A percentile compares a stretch with the other conserved stretches of the same genome.
Conservation (phyloP, 1,140 invertebrate genomes). For the Agraylea sexmaculata region DNA sequence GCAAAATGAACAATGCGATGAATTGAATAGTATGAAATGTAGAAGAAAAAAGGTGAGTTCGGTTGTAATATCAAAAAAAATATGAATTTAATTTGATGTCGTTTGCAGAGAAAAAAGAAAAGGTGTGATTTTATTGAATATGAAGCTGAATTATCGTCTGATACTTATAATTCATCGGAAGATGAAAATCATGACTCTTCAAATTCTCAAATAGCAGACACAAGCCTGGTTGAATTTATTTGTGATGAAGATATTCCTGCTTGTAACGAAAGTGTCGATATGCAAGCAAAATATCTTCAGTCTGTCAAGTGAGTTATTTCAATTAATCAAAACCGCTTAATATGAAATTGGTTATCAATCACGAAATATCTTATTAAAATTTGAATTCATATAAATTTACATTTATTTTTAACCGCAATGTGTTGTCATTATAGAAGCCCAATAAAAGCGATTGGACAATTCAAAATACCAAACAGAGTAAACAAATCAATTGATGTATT, state of each 20-base stretch:
- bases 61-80: constrained; percentile 22
- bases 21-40: too few species aligned
- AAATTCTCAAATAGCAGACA: constrained; percentile 12
- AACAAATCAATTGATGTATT: constrained; percentile 26
- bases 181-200: constrained; percentile 33
- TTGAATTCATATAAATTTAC: not conserved
- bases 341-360: not conserved
- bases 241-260: constrained; percentile 35
- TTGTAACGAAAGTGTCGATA: constrained; percentile 32
- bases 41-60: constrained; percentile 29
- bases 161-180: constrained; percentile 24
- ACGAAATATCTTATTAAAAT: not conserved
- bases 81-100: constrained; percentile 21
- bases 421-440: constrained; percentile 26
- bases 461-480: constrained; percentile 34
- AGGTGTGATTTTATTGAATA: constrained; percentile 38
- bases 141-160: constrained; percentile 43
- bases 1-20: too few species aligned
- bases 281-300: constrained; percentile 46
- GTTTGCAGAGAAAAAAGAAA: constrained; percentile 29
- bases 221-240: constrained; percentile 32
- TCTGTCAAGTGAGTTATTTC: constrained; percentile 36
- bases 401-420: constrained; percentile 11
- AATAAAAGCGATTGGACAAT: constrained; percentile 27
- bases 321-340: not conserved